These are phyloP conservation scores for Acleris holmiana DNA, from an alignment of 2,888 invertebrate species.

Conservation along the genomic window DNA sequence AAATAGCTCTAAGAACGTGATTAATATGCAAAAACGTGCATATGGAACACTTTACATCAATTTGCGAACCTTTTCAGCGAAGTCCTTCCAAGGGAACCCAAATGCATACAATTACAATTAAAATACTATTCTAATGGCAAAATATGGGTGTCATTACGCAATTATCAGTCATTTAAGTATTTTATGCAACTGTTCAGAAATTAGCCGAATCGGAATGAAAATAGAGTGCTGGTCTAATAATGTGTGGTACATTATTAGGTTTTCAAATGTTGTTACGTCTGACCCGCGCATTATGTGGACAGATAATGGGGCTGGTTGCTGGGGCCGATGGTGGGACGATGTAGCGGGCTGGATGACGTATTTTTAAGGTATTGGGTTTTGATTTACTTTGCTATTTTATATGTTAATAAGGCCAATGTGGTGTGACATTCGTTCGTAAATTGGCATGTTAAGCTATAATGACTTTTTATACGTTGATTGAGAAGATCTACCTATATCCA, in stretches of 20 bases:
- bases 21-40: neutral
- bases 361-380: too few relatives aligned
- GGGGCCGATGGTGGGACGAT: too few relatives aligned
- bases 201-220: slow-evolving; percentile 12
- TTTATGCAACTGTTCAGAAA: slow-evolving; percentile 28
- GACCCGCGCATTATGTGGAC: slow-evolving; percentile 1
- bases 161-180: slow-evolving; percentile 20
- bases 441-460: too few relatives aligned
- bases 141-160: slow-evolving; percentile 13
- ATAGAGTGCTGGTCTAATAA: slow-evolving; percentile 14
- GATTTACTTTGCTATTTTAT: too few relatives aligned
- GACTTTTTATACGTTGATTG: too few relatives aligned
- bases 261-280: slow-evolving; percentile 1
- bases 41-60: neutral
- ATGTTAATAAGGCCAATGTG: too few relatives aligned
- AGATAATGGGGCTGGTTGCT: neutral
- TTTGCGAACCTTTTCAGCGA: neutral
- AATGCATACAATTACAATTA: slow-evolving; percentile 15
- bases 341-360: too few relatives aligned
- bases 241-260: slow-evolving; percentile 3
- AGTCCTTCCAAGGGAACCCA: slow-evolving; percentile 2
- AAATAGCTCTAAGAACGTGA: neutral
- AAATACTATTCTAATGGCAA: slow-evolving; percentile 11
- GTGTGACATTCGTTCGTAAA: too few relatives aligned
- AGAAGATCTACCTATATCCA: too few relatives aligned